Conservation (phyloP, 2,797 vertebrate species). For the Syndactyla subalaris region DNA sequence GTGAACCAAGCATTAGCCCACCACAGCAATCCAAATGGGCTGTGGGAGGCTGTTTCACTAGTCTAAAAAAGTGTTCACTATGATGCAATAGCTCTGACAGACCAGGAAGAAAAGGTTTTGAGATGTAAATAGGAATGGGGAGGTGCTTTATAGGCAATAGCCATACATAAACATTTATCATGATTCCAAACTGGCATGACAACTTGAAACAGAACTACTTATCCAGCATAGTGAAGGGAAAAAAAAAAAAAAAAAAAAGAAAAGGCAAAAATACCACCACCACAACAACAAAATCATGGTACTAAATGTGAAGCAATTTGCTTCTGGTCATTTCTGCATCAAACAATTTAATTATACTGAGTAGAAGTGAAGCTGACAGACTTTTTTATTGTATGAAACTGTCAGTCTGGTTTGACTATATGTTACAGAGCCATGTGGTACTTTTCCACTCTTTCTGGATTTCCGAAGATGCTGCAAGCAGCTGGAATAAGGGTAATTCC, state of each 20-base stretch:
- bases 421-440: not conserved
- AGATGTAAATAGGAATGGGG: not conserved
- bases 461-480: not conserved
- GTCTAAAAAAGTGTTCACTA: not conserved
- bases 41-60: not conserved
- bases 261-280: too few species aligned
- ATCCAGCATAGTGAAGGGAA: not conserved
- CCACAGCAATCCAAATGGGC: not conserved
- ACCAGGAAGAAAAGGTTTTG: not conserved
- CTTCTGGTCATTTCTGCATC: not conserved
- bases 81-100: not conserved
- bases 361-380: not conserved
- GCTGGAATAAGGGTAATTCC: not conserved
- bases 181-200: not conserved
- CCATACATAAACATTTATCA: not conserved
- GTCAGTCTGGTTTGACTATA: not conserved
- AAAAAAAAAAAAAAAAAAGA: too few species aligned
- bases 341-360: not conserved
- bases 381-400: not conserved
- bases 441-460: not conserved
- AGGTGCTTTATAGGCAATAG: not conserved
- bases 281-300: too few species aligned
- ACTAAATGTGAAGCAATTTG: not conserved
- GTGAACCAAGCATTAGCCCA: not conserved
- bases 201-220: not conserved